Evolutionary conservation across 2,113 vertebrate genomes (phyloP).

Genomic region (Microcebus griseorufus): DNA sequence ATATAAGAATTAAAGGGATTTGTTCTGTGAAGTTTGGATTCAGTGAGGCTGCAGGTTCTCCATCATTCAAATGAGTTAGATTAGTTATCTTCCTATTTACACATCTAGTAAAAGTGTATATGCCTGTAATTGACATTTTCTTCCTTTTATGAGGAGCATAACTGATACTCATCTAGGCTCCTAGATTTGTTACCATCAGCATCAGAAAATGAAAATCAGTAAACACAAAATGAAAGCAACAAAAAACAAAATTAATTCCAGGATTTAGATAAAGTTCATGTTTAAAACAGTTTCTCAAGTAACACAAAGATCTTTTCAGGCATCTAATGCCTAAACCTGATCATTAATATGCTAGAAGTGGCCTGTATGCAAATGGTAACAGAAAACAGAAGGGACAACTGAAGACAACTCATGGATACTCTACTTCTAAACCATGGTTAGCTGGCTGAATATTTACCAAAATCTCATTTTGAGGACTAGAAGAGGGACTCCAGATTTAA

Average conservation of each 20-base stretch:
- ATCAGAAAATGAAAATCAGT: background rate
- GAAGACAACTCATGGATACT: background rate
- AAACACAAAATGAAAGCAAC: background rate
- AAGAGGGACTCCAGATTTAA: background rate
- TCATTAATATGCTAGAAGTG: background rate
- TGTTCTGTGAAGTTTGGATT: no score
- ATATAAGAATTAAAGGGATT: no score
- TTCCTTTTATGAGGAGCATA: background rate
- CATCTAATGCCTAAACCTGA: background rate
- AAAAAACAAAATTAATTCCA: background rate
- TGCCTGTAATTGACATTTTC: background rate
- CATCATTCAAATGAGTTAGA: background rate
- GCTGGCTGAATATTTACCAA: background rate
- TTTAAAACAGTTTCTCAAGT: background rate
- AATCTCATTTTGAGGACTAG: background rate
- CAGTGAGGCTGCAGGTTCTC: no score
- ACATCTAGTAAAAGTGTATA: background rate
- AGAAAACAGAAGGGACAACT: background rate
- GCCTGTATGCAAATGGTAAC: background rate
- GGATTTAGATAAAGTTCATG: background rate
- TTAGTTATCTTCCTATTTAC: background rate
- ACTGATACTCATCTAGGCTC: background rate
- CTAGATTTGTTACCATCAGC: background rate
- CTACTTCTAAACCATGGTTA: background rate
- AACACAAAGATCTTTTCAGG: background rate